Base-by-base conservation (phyloP, 2,113 vertebrate species). In the Dicrurus megarhynchus region DNA sequence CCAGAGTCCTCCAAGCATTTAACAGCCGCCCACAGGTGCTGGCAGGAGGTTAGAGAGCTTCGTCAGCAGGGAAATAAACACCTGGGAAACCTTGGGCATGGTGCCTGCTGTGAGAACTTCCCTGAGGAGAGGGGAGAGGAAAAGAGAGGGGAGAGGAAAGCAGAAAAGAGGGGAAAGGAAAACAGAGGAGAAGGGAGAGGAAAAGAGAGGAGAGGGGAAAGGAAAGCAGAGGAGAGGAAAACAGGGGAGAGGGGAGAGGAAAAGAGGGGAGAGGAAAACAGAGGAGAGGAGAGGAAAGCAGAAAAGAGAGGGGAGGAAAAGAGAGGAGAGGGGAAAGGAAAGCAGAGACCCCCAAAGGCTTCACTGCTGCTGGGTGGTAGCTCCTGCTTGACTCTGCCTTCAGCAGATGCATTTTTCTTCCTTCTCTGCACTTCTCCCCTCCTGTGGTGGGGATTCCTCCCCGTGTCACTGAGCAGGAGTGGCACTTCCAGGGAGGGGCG, bases 381-480 rank as follows among this genome's bases (percentile, higher is more conserved):
- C 23, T 76, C 49, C 75, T 80, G 63, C 60, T 53, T 16, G 16
- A 2, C 30, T n/a, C 73, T 95, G 47, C 81, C 49, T 56, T 39
- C 14, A 3, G 17, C 19, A 39, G 11, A 10, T 49, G 11, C 2
- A 1, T 52, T 82, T 77, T 63, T 8, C 56, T 49, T 46, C 59
- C 24, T 41, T 15, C 10, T 9, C 68, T 74, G 53, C n/a, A 0
- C 20, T 5, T 9, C 10, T 47, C 8, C 50, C 33, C 7, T 19
- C 1, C 2, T 4, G 9, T 2, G 18, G 8, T 20, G 65, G 39
- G 55, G 65, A 30, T 37, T 42, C 42, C 23, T 15, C 27, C 55
- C n/a, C 0, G 1, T 3, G 8, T 6, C 32, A 16, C 49, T 4
- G 41, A 41, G 55, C 10, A 2, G 74, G 14, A n/a, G 15, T 8